Base-by-base conservation (phyloP, 2,888 invertebrate genomes). In the Hirtodrosophila trivittata region DNA sequence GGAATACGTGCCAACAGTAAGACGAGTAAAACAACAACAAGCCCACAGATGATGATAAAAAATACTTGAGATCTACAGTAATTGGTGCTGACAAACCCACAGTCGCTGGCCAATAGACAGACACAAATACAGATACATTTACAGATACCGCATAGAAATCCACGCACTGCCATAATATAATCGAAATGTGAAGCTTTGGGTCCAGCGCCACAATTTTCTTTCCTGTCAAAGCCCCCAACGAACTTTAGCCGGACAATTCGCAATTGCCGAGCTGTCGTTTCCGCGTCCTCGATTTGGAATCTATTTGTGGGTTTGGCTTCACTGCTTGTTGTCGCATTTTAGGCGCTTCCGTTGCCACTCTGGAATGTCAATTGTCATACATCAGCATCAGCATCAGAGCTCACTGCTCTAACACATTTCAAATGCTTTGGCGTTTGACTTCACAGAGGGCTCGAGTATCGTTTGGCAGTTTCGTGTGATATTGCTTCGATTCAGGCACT, bases 341-440 rank as follows among this genome's bases (percentile, higher is more conserved):
- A 73, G 71, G 92, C 94, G 75, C 96, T 95, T 90, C 93, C 97
- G 69, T 42, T 65, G 64, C 60, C 62, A 62, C 63, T 69, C 77
- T 62, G 68, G 45, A 30, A 62, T 74, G 77, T 63, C 77, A 57
- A 69, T 66, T 63, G 66, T 71, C 70, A 75, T 70, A 66, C 72
- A 83, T 70, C 77, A 72, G 63, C 66, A 57, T 73, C 90, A 64
- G 18, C 38, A 25, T 92, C 92, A 75, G 91, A 91, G 51, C 92
- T 93, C 54, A 46, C 56, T 46, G 69, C 72, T 39, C 9, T n/a
- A 65, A 59, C 69, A 64, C 86, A 87, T 63, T 84, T 77, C 63
- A 64, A 82, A 82, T 72, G 62, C 69, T 82, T 66, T 82, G 58
- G 54, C 62, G 51, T 47, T 64, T 62, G 58, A 59, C 56, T 62